Conservation (phyloP, 1,140 invertebrate species). For the Brachionus rubens region DNA sequence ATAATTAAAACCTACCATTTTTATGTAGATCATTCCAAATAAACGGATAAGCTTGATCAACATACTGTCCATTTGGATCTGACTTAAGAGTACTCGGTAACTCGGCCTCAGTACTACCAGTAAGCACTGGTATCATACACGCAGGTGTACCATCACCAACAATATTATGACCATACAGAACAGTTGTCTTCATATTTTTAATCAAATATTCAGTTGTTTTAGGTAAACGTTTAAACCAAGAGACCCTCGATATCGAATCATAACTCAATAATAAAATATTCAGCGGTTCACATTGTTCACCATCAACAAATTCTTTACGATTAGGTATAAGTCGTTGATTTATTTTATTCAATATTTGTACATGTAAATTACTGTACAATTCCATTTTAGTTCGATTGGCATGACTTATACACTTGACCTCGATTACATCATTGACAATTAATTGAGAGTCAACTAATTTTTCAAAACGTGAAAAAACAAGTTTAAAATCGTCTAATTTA, state of each 20-base stretch:
- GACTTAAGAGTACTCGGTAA: slow-evolving; percentile 70
- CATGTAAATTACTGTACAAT: slow-evolving; percentile 15
- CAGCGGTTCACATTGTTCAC: neutral
- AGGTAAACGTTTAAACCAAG: slow-evolving; percentile 48
- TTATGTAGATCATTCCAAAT: slow-evolving; percentile 52
- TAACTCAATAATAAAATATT: slow-evolving; percentile 50
- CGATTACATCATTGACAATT: neutral
- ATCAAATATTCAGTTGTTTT: slow-evolving; percentile 49
- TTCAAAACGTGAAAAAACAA: neutral
- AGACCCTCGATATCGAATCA: slow-evolving; percentile 50
- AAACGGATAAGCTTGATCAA: slow-evolving; percentile 63
- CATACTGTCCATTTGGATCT: slow-evolving; percentile 56
- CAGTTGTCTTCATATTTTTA: slow-evolving; percentile 63
- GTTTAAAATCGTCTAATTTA: neutral
- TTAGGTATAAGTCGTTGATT: neutral
- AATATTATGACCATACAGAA: slow-evolving; percentile 82
- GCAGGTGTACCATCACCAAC: slow-evolving; percentile 85
- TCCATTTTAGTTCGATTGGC: neutral
- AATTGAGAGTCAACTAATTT: neutral
- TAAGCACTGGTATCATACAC: slow-evolving; percentile 71
- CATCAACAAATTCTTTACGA: too few relatives aligned
- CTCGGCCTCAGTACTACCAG: slow-evolving; percentile 78
- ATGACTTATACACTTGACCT: neutral
- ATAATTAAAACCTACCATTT: neutral
- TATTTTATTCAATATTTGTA: neutral